phyloP scores from a whole-genome alignment of 1,140 invertebrate genomes.

The Drosophila chauvacae region DNA sequence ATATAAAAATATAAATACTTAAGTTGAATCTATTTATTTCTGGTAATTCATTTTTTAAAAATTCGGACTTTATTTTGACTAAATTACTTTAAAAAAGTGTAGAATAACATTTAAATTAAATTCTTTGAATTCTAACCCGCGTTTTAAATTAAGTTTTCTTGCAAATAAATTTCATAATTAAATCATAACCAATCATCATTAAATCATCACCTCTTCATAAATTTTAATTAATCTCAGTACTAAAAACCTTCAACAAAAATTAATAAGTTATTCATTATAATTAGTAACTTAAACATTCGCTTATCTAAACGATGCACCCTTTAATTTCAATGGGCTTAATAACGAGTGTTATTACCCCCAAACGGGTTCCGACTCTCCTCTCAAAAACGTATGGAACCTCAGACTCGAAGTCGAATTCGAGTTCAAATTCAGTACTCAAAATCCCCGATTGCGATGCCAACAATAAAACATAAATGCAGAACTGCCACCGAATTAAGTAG shows the following conservation, averaged over 20 bases:
- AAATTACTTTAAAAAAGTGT: too few relatives aligned
- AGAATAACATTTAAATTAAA: too few relatives aligned
- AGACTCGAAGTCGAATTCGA: background rate
- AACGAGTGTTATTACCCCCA: conserved; percentile 9
- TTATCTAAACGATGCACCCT: background rate
- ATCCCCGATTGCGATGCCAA: background rate
- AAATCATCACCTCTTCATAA: background rate
- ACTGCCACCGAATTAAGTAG: conserved; percentile 33
- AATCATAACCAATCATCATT: too few relatives aligned
- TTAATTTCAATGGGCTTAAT: background rate
- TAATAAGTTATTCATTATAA: conserved; percentile 2
- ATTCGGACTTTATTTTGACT: background rate
- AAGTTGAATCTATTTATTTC: background rate
- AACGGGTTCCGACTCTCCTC: conserved; percentile 3
- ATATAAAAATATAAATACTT: background rate
- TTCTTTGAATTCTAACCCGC: too few relatives aligned
- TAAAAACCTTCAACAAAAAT: background rate
- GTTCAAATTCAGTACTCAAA: background rate
- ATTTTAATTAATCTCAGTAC: too few relatives aligned
- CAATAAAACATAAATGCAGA: conserved; percentile 28
- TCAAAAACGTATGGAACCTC: background rate
- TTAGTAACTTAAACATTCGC: background rate
- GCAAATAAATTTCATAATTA: background rate
- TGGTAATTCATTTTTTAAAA: background rate
- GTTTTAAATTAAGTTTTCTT: background rate